Conservation (phyloP, 2,797 vertebrate genomes). For the Chloroceryle inda region DNA sequence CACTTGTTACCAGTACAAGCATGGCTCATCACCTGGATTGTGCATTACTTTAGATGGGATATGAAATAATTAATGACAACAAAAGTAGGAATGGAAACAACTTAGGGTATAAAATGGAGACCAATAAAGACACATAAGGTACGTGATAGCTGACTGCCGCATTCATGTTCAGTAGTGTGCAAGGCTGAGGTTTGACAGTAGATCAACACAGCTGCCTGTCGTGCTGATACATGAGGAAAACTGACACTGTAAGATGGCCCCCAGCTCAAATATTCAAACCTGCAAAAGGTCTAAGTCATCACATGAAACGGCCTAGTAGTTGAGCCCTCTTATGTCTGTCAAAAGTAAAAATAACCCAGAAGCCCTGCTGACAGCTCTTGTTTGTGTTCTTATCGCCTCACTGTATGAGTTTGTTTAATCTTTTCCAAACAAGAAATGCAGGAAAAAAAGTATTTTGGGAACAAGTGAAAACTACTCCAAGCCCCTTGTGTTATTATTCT, state of each 20-base stretch:
- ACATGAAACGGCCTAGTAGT: neutral
- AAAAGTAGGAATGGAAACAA: neutral
- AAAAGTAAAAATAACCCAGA: slow-evolving; percentile 1
- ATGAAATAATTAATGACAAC: neutral
- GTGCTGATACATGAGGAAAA: neutral
- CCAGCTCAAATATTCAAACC: neutral
- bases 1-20: fast-evolving
- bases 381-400: neutral
- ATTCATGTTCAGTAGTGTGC: neutral
- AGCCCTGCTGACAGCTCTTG: neutral
- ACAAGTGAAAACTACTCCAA: neutral
- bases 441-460: neutral
- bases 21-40: neutral
- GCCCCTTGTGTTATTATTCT: neutral
- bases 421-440: neutral
- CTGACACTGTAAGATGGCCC: neutral
- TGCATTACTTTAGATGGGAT: neutral
- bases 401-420: neutral
- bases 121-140: neutral
- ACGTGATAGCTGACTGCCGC: neutral
- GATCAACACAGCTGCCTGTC: neutral
- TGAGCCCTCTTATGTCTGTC: neutral
- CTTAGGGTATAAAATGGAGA: neutral
- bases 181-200: neutral
- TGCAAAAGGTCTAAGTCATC: neutral